Evolutionary conservation across 2,113 vertebrate species (phyloP), one percentile per base, ranked within the genome.

Genomic region (Neopipo cinnamomea): DNA sequence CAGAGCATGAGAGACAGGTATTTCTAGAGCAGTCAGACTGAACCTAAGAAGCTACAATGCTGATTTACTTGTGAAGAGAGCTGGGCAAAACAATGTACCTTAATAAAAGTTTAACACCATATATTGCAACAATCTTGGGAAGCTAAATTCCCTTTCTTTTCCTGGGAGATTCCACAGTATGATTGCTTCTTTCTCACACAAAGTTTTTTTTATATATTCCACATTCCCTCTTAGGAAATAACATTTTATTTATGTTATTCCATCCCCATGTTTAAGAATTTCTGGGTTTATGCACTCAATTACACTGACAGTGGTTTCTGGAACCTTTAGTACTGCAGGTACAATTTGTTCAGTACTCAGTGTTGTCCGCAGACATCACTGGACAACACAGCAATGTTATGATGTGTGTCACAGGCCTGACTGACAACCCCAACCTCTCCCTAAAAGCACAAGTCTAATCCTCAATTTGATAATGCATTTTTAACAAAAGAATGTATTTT

Each of bases 191-290:
- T 93, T 84, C 72, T 92, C 90, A 56, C 33, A 71, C 20, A 3
- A 72, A 74, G 18, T 84, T 35, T 88, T 14, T 58, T 90, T 83
- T 85, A 93, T 80, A 67, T 66, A 85, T 89, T 93, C 39, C 33
- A 37, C 35, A 42, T 90, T 80, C 68, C 88, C 93, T 88, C 90
- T 61, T 27, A 93, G 91, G 90, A 96, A 96, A 90, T 92, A 94
- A 89, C 42, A 70, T 77, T 95, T 91, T 89, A 72, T 94, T 95
- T 96, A 88, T 67, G 72, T 59, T 80, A 47, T 23, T 91, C 33
- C 30, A 77, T 79, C 71, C 85, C 53, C 1, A 59, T 88, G 82
- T 82, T 91, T 75, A 79, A 72, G 78, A 67, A 83, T 82, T 68
- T 88, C 81, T 85, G 41, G 11, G 2, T 91, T 96, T 90, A 90